phyloP scores from a whole-genome alignment of 2,113 vertebrate genomes.

The Myxocyprinus asiaticus region DNA sequence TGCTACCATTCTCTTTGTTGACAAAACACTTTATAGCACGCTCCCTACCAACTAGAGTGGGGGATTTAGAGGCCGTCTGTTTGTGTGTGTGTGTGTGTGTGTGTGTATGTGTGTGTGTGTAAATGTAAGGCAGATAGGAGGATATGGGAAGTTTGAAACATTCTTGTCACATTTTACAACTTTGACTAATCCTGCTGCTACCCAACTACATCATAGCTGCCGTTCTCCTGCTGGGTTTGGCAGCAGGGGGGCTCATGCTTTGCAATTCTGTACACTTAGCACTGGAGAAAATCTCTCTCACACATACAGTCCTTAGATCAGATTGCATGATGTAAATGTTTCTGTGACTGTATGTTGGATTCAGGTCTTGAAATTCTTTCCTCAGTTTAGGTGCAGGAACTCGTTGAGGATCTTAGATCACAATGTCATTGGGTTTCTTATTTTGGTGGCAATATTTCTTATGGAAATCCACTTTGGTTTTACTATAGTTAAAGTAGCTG shows the following conservation, averaged over 20 bases:
- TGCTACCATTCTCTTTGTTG: constrained; percentile 43
- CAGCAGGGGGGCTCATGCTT: constrained; percentile 10
- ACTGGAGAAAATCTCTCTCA: neutral
- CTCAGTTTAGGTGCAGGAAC: no score
- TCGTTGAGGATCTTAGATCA: no score
- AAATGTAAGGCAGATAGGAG: neutral
- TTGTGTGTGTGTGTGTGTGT: no score
- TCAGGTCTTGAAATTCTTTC: no score
- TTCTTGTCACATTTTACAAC: constrained; percentile 31
- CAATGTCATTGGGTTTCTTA: no score
- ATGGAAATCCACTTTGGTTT: no score
- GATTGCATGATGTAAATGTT: neutral
- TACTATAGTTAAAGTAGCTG: no score
- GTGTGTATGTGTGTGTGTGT: neutral
- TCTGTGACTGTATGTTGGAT: neutral
- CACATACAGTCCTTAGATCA: neutral
- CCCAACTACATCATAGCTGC: constrained; percentile 42
- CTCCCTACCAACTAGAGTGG: neutral
- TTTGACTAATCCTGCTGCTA: constrained; percentile 13
- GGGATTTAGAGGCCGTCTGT: neutral
- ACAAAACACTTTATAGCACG: constrained; percentile 27
- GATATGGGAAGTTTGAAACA: constrained; percentile 30
- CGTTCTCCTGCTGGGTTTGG: constrained; percentile 42
- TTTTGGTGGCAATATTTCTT: no score
- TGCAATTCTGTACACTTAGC: constrained; percentile 24